Evolutionary conservation across 2,113 vertebrate genomes (phyloP), one percentile per base, ranked within the genome.

Genomic region (Martes martes): DNA sequence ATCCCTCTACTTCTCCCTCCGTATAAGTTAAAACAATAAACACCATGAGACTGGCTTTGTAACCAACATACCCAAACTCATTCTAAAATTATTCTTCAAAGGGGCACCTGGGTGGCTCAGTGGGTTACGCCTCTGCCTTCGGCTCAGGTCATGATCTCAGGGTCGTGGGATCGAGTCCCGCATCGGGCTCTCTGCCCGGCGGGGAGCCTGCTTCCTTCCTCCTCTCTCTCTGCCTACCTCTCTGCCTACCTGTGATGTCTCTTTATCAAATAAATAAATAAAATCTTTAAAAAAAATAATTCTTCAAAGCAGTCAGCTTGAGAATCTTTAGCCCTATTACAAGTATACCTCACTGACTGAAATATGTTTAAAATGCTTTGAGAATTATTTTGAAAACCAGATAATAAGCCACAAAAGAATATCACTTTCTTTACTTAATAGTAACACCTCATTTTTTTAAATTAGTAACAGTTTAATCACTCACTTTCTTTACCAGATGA

Each of bases 391-490:
- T 94, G 23, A 94, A 93, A 96, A 87, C 69, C 73, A 84, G 21
- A 57, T 84, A 93, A 92, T 36, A 84, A 96, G 82, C 15, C 96
- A 90, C 95, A 92, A 39, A 97, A 94, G 78, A 89, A 67, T 85
- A 93, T 87, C 19, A 67, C 33, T 94, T 92, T 92, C 81, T 95
- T 95, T 91, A 42, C 65, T 82, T 93, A 89, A 92, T 47, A 93
- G 57, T n/a, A 86, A 92, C 10, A 94, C 69, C 23, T 87, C 81
- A 28, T 84, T 95, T 89, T 94, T 78, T 36, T n/a, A 52, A 71
- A 83, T 89, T 88, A 89, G 11, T 89, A 95, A 96, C 33, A 45
- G 39, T 81, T 97, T 95, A 95, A 96, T 98, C 89, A 92, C 14
- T 94, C 50, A 86, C 80, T 71, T 87, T 97, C 69, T 97, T 96